Conservation (phyloP, 1,140 invertebrate species). For the Heliconius hermathena region DNA sequence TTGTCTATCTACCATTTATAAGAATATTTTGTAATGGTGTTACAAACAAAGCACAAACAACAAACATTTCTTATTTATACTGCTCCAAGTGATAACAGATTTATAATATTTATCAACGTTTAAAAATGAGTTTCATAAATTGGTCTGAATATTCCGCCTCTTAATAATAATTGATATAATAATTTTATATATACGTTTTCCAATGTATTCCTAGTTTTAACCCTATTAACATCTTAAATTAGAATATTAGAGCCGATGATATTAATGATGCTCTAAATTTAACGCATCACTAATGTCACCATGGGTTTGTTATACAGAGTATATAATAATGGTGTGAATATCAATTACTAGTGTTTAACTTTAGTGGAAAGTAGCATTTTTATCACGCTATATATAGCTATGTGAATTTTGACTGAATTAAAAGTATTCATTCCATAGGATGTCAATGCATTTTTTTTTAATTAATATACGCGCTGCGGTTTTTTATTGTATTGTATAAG, state of each 20-base stretch:
- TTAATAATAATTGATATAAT: conserved; percentile 26
- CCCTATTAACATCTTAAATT: conserved; percentile 26
- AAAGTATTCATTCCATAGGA: conserved; percentile 62
- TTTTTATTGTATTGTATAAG: conserved; percentile 18
- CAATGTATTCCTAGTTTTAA: conserved; percentile 25
- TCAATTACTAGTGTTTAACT: conserved; percentile 42
- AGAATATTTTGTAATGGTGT: neutral
- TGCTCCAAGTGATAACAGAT: neutral
- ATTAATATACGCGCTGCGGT: conserved; percentile 24
- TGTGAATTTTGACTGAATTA: conserved; percentile 61
- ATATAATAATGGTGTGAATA: conserved; percentile 43
- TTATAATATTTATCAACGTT: neutral
- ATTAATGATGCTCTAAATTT: conserved; percentile 25
- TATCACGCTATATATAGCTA: conserved; percentile 44
- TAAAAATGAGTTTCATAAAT: neutral
- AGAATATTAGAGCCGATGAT: conserved; percentile 20
- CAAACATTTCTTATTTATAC: neutral
- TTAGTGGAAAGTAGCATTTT: conserved; percentile 43
- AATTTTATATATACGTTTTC: conserved; percentile 18
- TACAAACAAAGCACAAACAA: conserved; percentile 9
- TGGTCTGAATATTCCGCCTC: conserved; percentile 28
- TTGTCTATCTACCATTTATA: neutral
- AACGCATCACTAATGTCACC: conserved; percentile 30
- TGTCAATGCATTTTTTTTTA: conserved; percentile 50
- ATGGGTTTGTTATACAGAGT: conserved; percentile 46